phyloP scores from a whole-genome alignment of 1,140 invertebrate species.

The Sinella curviseta region DNA sequence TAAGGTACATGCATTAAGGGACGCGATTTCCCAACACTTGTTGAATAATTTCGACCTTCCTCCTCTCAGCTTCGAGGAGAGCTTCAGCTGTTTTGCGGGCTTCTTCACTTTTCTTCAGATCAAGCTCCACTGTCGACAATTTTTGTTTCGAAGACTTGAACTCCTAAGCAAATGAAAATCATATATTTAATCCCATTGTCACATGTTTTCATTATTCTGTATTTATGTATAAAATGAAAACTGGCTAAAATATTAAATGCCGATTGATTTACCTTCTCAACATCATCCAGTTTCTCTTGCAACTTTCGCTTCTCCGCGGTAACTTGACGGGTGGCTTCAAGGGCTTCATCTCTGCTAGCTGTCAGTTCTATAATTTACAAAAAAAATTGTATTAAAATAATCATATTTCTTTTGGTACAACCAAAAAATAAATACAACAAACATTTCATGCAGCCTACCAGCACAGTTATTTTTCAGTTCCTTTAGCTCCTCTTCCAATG shows the following conservation, averaged over 20 bases:
- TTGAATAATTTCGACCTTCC: conserved; percentile 26
- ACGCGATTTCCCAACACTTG: conserved; percentile 10
- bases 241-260: too few relatives aligned
- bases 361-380: not conserved
- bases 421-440: too few relatives aligned
- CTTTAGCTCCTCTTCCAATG: not conserved
- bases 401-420: not conserved
- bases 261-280: conserved; percentile 15
- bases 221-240: too few relatives aligned
- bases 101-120: conserved; percentile 23
- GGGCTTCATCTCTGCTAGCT: not conserved
- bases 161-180: conserved; percentile 11
- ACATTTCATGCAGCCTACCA: too few relatives aligned
- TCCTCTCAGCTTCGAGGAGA: conserved; percentile 6
- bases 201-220: not conserved
- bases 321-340: not conserved
- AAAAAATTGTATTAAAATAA: not conserved
- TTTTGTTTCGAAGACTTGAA: not conserved
- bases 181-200: not conserved
- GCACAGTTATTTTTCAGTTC: too few relatives aligned
- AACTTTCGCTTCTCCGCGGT: not conserved
- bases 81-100: not conserved
- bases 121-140: not conserved
- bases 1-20: too few relatives aligned
- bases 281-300: not conserved